phyloP scores from a whole-genome alignment of 2,888 invertebrate species.

The Agriopis marginaria region DNA sequence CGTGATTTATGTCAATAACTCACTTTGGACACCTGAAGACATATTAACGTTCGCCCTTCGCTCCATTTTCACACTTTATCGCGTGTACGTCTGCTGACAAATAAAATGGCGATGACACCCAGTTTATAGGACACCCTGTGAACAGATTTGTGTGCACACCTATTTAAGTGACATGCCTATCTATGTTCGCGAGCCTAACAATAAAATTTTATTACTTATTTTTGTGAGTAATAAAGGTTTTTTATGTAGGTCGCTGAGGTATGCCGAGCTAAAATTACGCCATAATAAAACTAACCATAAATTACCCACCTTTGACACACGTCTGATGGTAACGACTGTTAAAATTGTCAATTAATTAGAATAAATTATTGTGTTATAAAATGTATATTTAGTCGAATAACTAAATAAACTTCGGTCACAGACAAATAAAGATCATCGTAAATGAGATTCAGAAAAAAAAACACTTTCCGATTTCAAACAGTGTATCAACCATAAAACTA shows the following conservation, averaged over 20 bases:
- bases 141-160: slow-evolving; percentile 74
- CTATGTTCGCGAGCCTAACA: slow-evolving; percentile 56
- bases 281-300: slow-evolving; percentile 42
- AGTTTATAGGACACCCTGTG: slow-evolving; percentile 55
- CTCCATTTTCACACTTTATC: slow-evolving; percentile 63
- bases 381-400: slow-evolving; percentile 41
- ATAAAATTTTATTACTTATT: slow-evolving; percentile 46
- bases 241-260: slow-evolving; percentile 39
- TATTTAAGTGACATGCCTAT: slow-evolving; percentile 72
- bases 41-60: slow-evolving; percentile 61
- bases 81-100: slow-evolving; percentile 61
- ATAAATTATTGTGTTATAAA: slow-evolving; percentile 45
- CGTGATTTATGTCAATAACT: slow-evolving; percentile 60
- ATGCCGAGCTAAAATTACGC: slow-evolving; percentile 36
- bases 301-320: slow-evolving; percentile 41
- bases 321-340: slow-evolving; percentile 32
- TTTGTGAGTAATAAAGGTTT: slow-evolving; percentile 40
- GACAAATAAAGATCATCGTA: slow-evolving; percentile 43
- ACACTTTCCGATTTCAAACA: slow-evolving; percentile 61
- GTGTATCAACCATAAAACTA: slow-evolving; percentile 61
- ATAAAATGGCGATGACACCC: slow-evolving; percentile 63
- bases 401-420: slow-evolving; percentile 47
- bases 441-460: slow-evolving; percentile 47
- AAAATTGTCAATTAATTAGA: slow-evolving; percentile 49
- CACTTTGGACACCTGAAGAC: slow-evolving; percentile 53